Conservation (phyloP, 1,140 invertebrate genomes). For the Drosophila aff. region DNA sequence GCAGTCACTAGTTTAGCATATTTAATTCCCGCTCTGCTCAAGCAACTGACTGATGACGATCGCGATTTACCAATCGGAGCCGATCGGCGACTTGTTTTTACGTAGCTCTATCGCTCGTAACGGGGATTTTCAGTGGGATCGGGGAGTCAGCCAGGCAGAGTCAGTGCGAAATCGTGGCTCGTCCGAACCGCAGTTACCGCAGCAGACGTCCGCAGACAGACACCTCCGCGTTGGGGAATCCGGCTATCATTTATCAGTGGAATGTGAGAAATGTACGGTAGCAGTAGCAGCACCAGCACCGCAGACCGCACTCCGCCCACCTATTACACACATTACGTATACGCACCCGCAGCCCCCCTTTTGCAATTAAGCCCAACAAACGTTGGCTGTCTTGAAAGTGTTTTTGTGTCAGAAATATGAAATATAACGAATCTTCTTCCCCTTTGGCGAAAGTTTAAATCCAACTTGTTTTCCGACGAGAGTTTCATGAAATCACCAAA, state of each 20-base stretch:
- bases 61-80: slow-evolving; percentile 40
- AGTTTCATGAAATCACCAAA: slow-evolving; percentile 2
- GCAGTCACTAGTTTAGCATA: slow-evolving; percentile 35
- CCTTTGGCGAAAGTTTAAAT: slow-evolving; percentile 15
- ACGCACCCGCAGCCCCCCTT: slow-evolving; percentile 14
- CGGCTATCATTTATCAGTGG: slow-evolving; percentile 75
- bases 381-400: slow-evolving; percentile 21
- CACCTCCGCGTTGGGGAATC: slow-evolving; percentile 45
- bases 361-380: slow-evolving; percentile 66
- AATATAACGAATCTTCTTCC: slow-evolving; percentile 13
- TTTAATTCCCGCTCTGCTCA: slow-evolving; percentile 23
- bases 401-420: slow-evolving; percentile 14
- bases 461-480: slow-evolving; percentile 25
- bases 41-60: slow-evolving; percentile 33
- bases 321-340: slow-evolving; percentile 20
- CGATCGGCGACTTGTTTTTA: slow-evolving; percentile 44
- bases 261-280: slow-evolving; percentile 52
- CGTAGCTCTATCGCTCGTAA: slow-evolving; percentile 8
- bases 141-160: slow-evolving; percentile 13
- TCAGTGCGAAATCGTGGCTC: slow-evolving; percentile 72
- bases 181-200: slow-evolving; percentile 44
- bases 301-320: slow-evolving; percentile 33
- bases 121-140: slow-evolving; percentile 32
- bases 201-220: slow-evolving; percentile 35
- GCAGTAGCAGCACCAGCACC: slow-evolving; percentile 9